phyloP scores from a whole-genome alignment of 1,140 invertebrate species.

The Hirudo medicinalis region DNA sequence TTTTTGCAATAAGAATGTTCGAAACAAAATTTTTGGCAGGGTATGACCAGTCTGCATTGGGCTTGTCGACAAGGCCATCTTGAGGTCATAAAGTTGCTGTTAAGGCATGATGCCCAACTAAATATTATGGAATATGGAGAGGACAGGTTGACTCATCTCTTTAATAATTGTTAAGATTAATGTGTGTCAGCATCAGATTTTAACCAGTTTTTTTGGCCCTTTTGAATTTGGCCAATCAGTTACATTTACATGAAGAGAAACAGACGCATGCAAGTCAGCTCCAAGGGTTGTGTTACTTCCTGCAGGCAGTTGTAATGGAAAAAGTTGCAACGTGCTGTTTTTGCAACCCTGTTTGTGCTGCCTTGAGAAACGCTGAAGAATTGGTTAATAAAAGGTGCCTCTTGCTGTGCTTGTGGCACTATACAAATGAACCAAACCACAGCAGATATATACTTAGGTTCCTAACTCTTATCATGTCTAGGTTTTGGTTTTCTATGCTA shows the following conservation, averaged over 20 bases:
- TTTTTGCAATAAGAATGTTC: too few species aligned
- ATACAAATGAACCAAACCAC: too few species aligned
- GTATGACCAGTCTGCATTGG: slow-evolving; percentile 42
- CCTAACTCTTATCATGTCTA: too few species aligned
- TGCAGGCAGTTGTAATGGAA: too few species aligned
- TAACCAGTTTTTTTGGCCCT: neutral
- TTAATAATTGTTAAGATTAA: neutral
- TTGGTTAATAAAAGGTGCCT: too few species aligned
- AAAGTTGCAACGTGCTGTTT: too few species aligned
- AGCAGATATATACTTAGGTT: too few species aligned
- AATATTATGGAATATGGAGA: slow-evolving; percentile 41
- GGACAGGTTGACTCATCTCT: slow-evolving; percentile 32
- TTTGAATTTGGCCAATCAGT: neutral
- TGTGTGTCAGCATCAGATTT: neutral
- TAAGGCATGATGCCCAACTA: slow-evolving; percentile 38
- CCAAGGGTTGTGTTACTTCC: too few species aligned
- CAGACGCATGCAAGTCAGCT: too few species aligned
- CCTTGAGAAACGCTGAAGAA: too few species aligned
- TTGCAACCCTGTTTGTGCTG: too few species aligned
- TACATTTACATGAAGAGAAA: neutral
- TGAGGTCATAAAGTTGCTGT: slow-evolving; percentile 39
- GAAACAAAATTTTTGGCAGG: slow-evolving; percentile 28
- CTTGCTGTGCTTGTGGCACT: too few species aligned
- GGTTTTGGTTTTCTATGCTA: neutral
- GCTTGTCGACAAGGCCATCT: slow-evolving; percentile 40